phyloP scores from a whole-genome alignment of 2,888 invertebrate genomes.

The Orthonychiurus folsomi region DNA sequence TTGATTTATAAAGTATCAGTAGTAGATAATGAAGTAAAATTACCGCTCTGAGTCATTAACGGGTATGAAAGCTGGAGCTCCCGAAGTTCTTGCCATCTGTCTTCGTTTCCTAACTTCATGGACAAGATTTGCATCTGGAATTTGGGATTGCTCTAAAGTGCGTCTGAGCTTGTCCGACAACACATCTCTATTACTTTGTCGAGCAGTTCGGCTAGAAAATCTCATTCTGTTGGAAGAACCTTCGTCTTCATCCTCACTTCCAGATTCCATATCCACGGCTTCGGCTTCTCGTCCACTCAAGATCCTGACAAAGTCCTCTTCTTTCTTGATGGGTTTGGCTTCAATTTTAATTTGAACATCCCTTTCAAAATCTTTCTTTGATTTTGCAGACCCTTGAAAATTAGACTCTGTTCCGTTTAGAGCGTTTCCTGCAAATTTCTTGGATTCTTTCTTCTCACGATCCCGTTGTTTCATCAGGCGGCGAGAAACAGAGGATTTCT shows the following conservation, averaged over 20 bases:
- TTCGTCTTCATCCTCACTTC: conserved; percentile 52
- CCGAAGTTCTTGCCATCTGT: conserved; percentile 82
- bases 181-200: conserved; percentile 23
- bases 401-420: not conserved
- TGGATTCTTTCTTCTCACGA: conserved; percentile 58
- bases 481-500: conserved; percentile 89
- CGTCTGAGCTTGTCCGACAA: conserved; percentile 36
- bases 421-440: too few species aligned
- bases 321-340: not conserved
- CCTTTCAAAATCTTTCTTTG: too few species aligned
- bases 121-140: conserved; percentile 96
- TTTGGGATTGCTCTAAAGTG: conserved; percentile 59
- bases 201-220: conserved; percentile 40
- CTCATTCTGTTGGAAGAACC: conserved; percentile 43
- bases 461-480: conserved; percentile 74
- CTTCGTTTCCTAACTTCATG: conserved; percentile 91
- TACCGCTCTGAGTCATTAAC: conserved; percentile 21
- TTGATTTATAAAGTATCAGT: too few species aligned
- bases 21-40: too few species aligned
- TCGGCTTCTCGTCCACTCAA: conserved; percentile 72
- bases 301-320: conserved; percentile 47
- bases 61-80: conserved; percentile 52
- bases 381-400: not conserved
- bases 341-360: not conserved
- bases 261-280: conserved; percentile 63